These are phyloP conservation scores for Sus cebifrons DNA, from an alignment of 2,797 vertebrate species.

Conservation along the genomic window DNA sequence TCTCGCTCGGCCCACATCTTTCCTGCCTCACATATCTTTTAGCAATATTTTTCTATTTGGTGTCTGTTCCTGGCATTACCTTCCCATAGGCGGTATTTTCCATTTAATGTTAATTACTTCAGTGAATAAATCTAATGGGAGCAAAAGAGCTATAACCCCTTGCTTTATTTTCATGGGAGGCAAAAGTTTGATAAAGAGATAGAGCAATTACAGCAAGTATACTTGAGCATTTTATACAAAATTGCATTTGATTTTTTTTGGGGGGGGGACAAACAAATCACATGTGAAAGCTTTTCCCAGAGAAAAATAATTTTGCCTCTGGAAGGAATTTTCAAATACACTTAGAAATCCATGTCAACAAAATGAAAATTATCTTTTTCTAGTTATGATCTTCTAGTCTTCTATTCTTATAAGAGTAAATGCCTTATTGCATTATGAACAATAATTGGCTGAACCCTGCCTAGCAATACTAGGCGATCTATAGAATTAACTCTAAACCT, in stretches of 20 bases:
- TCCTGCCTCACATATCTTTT: slow-evolving; percentile 27
- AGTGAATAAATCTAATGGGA: slow-evolving; percentile 77
- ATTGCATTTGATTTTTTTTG: neutral
- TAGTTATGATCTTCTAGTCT: neutral
- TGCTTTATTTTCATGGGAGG: slow-evolving; percentile 59
- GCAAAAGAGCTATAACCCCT: slow-evolving; percentile 37
- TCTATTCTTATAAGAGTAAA: slow-evolving; percentile 19
- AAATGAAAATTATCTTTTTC: slow-evolving; percentile 56
- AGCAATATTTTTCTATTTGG: slow-evolving; percentile 71
- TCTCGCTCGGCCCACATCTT: neutral
- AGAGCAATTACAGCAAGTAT: slow-evolving; percentile 59
- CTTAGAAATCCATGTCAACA: neutral
- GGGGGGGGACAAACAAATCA: neutral
- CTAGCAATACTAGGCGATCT: neutral
- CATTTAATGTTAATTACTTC: slow-evolving; percentile 82
- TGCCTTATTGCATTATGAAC: neutral
- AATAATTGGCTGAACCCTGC: neutral
- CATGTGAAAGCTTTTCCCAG: neutral
- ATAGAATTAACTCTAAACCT: neutral
- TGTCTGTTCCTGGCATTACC: slow-evolving; percentile 79
- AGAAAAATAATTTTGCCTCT: slow-evolving; percentile 6
- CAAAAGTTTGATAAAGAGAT: slow-evolving; percentile 74
- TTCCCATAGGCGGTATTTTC: slow-evolving; percentile 85
- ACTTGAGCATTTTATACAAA: slow-evolving; percentile 50
- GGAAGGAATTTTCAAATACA: slow-evolving; percentile 43